Evolutionary conservation across 2,797 vertebrate species (phyloP), one percentile per base, ranked within the genome.

Genomic region (Glossophaga mutica): DNA sequence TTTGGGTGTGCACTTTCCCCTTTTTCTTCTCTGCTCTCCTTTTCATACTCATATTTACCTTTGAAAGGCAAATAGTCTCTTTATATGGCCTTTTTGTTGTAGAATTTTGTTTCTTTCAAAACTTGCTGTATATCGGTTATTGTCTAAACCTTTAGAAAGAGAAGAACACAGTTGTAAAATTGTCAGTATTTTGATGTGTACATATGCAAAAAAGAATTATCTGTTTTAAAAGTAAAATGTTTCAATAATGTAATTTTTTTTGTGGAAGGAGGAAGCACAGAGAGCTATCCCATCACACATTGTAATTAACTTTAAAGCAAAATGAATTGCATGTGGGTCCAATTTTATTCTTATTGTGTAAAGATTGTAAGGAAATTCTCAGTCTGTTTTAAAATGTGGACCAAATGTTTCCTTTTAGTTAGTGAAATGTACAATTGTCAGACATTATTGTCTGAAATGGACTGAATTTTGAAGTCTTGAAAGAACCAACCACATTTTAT

Each of bases 121-220:
- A 85, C 24, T 73, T 93, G 11, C 4, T 84, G 2, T 62, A 10
- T 3, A 37, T 42, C 84, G 48, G 24, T 76, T 91, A 52, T 83
- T 92, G 48, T 48, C 42, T 37, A 74, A 42, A 94, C 46, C 91
- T 81, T 67, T 39, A 78, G 44, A 91, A 82, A 82, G 37, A 77
- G 94, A 70, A 37, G 68, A 85, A 91, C 94, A 84, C 26, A 71
- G 94, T 24, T 52, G 4, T 92, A 93, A 67, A 87, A 95, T 90
- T 91, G 0, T 29, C 67, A 44, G 6, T 70, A 87, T 18, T 21
- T 91, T 87, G 93, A 5, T 95, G 7, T 95, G 55, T 68, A 96
- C 79, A 76, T 55, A 32, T 79, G 29, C 59, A 44, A 21, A 37
- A 90, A 55, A 7, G 59, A n/a, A 95, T 3, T 7, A 21, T 52